Base-by-base conservation (phyloP, 2,113 vertebrate genomes). In the Indicator maculatus region DNA sequence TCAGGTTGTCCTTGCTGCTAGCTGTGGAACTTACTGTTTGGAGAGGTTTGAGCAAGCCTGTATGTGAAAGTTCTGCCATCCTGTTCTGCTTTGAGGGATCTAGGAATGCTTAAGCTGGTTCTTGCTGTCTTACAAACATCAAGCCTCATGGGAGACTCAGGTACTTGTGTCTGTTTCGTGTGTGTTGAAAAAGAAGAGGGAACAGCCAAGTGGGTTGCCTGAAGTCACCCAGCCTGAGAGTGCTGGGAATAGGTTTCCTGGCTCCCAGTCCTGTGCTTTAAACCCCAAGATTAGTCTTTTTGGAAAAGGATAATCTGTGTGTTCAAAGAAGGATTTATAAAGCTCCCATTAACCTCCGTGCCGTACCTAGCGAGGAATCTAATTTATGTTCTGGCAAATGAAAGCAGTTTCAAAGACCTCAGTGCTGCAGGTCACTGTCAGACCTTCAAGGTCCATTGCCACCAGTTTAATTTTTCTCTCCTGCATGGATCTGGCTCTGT, bases 311-410 rank as follows among this genome's bases (percentile, higher is more conserved):
- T 96, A 84, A 96, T 96, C 93, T 96, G 65, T 90, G 33, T 69
- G 76, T 95, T 95, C 92, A 95, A 92, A 96, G 94, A 91, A 82
- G 77, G 92, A 83, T 96, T 92, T 95, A 86, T 94, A 94, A 90
- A 95, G 88, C 86, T 95, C 85, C 85, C 93, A 94, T 95, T 96
- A 95, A 95, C 95, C 95, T 76, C 1, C 0, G 76, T 88, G 95
- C 80, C 7, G 6, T 93, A 95, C 88, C 91, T 96, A 90, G 95
- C 59, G 85, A 95, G 86, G 88, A 95, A 79, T 94, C 90, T 95
- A 94, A 97, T 96, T 95, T 96, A 94, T 96, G 88, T 95, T 86
- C 93, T 95, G 92, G 93, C 90, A 95, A 97, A 94, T 95, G 80
- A 95, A 95, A 95, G 94, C 44, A 1, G 77, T 93, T 95, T 73